Evolutionary conservation across 2,888 invertebrate genomes (phyloP).

Genomic region (Plagodis dolabraria): DNA sequence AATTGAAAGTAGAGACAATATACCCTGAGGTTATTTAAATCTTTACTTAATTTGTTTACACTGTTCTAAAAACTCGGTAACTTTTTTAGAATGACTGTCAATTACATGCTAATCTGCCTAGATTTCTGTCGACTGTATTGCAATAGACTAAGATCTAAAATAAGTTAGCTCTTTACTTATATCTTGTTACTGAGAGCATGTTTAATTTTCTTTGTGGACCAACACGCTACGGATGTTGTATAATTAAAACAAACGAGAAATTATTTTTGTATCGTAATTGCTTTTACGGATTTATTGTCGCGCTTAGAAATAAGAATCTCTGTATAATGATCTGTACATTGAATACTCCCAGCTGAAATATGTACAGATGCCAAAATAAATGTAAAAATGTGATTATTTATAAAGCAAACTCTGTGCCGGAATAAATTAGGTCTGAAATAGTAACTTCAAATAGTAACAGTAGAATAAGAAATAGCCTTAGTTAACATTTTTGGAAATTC

Average conservation of each 20-base stretch:
- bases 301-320: conserved; percentile 49
- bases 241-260: conserved; percentile 43
- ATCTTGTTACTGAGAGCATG: conserved; percentile 21
- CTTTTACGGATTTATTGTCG: conserved; percentile 48
- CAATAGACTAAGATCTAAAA: conserved; percentile 18
- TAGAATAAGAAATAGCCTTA: conserved; percentile 52
- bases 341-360: conserved; percentile 10
- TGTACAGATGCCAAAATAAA: conserved; percentile 54
- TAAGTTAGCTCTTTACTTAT: conserved; percentile 10
- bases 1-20: too few species aligned
- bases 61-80: too few species aligned
- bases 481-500: conserved; percentile 53
- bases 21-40: too few species aligned
- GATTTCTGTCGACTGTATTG: conserved; percentile 17
- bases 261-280: conserved; percentile 57
- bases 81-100: conserved; percentile 10
- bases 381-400: conserved; percentile 40
- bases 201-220: conserved; percentile 53
- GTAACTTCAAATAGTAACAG: conserved; percentile 29
- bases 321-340: conserved; percentile 34
- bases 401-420: conserved; percentile 16
- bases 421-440: conserved; percentile 6
- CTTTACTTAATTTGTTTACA: too few species aligned
- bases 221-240: conserved; percentile 43
- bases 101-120: conserved; percentile 17